Base-by-base conservation (phyloP, 2,888 invertebrate genomes). In the Agelastica alni region DNA sequence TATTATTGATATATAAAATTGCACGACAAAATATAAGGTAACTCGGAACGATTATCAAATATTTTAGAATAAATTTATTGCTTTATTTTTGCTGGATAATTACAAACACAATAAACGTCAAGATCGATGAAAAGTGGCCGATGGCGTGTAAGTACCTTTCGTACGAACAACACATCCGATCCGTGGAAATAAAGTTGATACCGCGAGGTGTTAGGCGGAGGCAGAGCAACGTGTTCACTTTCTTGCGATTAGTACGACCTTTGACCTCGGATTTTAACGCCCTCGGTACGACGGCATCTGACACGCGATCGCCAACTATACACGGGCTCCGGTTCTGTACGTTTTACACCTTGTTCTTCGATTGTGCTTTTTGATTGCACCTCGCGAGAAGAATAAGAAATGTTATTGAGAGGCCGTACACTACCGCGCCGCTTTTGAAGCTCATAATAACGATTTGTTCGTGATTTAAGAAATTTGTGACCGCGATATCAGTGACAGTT, bases 191-290 rank as follows among this genome's bases (percentile, higher is more conserved):
- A 42, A 53, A 56, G 55, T 53, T 51, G 22, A 47, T 58, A 60
- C 59, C 47, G 54, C 55, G 55, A 59, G 61, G 59, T 62, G 62
- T 68, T 66, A 68, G 63, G 59, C 65, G 60, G 66, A 70, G 68
- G 69, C 63, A 62, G 62, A 51, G 60, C 68, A 59, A 46, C 70
- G 70, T 68, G 70, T 70, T 71, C 68, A 72, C 72, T 70, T 70
- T 71, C 70, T 68, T 69, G 72, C 71, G 73, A 73, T 73, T 73
- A 72, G 71, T 67, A 64, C 66, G 73, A 72, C 71, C 73, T 67
- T 53, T 71, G 71, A 71, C 70, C 72, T 60, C 60, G 46, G 69
- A n/a, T 66, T 66, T 69, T 69, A 69, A 71, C 72, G 71, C 72
- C 72, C 69, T 70, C 70, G 63, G 66, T 67, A 65, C 63, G 66